Evolutionary conservation across 2,888 invertebrate species (phyloP), one percentile per base, ranked within the genome.

Genomic region (Lasioglossum figueresi): DNA sequence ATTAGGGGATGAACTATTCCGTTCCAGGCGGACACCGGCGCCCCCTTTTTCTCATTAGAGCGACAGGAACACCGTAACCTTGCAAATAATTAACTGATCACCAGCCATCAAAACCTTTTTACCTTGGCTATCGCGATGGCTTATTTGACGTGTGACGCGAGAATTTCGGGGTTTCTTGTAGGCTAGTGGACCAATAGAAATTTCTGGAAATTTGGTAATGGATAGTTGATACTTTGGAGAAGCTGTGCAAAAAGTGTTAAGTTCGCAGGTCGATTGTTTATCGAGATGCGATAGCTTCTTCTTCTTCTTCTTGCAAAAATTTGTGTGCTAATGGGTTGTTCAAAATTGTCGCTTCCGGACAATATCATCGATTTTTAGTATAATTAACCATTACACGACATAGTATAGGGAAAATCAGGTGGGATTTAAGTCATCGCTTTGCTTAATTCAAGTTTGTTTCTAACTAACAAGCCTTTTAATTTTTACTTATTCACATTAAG

Each of bases 1-100:
- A 63, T 63, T 63, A 63, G 59, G 59, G 59, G 59, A 14, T n/a
- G 59, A 63, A 63, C 59, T 63, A 63, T 63, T 16, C 59, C 59
- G 59, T 31, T 27, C 27, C 59, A 5, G 16, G 59, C 59, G 59
- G 59, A 6, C 59, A 31, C 14, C 59, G 10, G 27, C 27, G 12
- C 5, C 27, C 27, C 59, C 27, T 59, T 59, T 59, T 27, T 59
- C n/a, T 59, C 56, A 27, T 59, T 59, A 59, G 27, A 27, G 27
- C 59, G 59, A 59, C 59, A 27, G 27, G 5, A 4, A 59, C 59
- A 14, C 27, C 59, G 27, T 31, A 31, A 63, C 27, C 59, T 16
- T 16, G 27, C 59, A 59, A 52, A 52, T 52, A 52, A 52, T 52
- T 52, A 52, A 52, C 52, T 10, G 52, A 52, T 52, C 52, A 52